Base-by-base conservation (phyloP, 2,113 vertebrate species). In the Tachuris rubrigastra region DNA sequence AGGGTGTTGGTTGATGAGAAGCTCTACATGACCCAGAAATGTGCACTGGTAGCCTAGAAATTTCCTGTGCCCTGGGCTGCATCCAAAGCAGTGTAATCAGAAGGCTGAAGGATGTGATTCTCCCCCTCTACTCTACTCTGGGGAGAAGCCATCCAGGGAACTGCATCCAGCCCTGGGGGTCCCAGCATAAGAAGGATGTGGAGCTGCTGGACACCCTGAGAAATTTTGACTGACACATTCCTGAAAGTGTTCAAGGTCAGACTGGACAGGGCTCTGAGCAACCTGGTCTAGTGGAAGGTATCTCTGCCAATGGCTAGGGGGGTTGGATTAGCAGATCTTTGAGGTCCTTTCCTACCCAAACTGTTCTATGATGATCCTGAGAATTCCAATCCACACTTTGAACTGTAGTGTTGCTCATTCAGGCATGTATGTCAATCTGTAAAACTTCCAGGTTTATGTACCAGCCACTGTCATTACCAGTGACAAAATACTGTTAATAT, bases 351-450 rank as follows among this genome's bases (percentile, higher is more conserved):
- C 37, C 4, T 37, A 24, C 5, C 1, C 12, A 50, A 33, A 37
- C 8, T 4, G 27, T 58, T 73, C 58, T 15, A 4, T 50, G 67
- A 33, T 33, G 8, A 44, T 50, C 49, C 37, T 52, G 8, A 33
- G 27, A 66, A 42, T 66, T 62, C 41, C 7, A 16, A 9, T 53
- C 16, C 30, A 4, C 9, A 17, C 10, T 42, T 47, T 77, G 55
- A 52, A 14, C 8, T 0, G 0, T 39, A 13, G 2, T 52, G 7
- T 27, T 68, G 13, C 13, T 73, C 8, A 8, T 59, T 62, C 25
- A 75, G 22, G 31, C 44, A 9, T 37, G 13, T 6, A 44, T 8
- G 5, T 20, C 0, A 6, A 35, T 20, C 35, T 79, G 10, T 2
- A 19, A 6, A 11, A 4, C 12, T 65, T 90, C 24, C 11, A 56